A percentile compares a stretch with the other conserved stretches of the same genome.
These are phyloP conservation scores for Omphaloscelis lunosa DNA, from an alignment of 2,888 invertebrate species.

Conservation along the genomic window DNA sequence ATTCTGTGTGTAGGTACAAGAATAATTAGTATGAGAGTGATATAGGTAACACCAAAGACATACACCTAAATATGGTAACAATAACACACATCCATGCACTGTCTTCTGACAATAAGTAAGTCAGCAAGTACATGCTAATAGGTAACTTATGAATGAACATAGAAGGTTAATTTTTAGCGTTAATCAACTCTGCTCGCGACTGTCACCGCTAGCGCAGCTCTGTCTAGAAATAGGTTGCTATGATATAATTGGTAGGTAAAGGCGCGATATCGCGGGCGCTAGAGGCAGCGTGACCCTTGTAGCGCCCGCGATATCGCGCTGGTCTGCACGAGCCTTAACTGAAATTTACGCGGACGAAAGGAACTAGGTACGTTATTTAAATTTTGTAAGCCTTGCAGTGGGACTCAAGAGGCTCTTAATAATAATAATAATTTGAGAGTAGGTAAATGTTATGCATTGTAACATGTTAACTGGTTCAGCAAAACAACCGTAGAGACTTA, in stretches of 20 bases:
- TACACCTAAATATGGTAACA: not conserved
- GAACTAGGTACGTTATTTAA: not conserved
- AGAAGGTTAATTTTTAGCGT: no score
- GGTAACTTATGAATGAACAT: no score
- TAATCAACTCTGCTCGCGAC: not conserved
- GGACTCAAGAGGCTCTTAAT: not conserved
- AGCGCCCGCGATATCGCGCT: no score
- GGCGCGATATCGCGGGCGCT: no score
- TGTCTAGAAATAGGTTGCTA: not conserved
- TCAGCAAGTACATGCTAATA: no score
- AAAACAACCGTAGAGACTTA: not conserved
- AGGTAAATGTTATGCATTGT: not conserved
- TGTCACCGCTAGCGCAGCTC: not conserved
- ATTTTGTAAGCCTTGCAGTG: not conserved
- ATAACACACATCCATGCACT: not conserved
- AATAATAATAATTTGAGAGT: not conserved
- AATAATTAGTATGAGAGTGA: constrained; percentile 15
- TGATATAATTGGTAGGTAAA: not conserved
- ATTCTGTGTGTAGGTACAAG: constrained; percentile 68
- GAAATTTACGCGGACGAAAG: no score
- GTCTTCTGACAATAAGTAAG: not conserved
- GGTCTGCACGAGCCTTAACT: no score
- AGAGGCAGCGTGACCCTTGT: no score
- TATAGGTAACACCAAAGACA: not conserved
- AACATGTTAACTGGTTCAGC: not conserved